Conservation (phyloP, 2,888 invertebrate genomes). For the Hypolimnas misippus region DNA sequence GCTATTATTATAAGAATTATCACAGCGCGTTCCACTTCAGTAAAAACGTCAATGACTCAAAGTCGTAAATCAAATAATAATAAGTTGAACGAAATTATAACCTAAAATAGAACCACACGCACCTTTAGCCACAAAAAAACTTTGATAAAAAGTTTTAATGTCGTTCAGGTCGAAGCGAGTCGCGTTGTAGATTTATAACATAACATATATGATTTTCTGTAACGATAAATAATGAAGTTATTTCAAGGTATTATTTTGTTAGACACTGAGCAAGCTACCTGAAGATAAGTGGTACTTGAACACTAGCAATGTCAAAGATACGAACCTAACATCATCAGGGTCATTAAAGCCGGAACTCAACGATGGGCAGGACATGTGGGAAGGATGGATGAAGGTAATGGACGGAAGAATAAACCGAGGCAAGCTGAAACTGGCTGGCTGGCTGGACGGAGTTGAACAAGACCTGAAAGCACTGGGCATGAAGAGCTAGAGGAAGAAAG, state of each 20-base stretch:
- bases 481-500: too few species aligned
- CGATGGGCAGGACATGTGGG: too few species aligned
- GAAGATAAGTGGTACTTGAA: neutral
- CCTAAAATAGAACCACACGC: conserved; percentile 17
- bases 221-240: neutral
- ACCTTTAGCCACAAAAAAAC: conserved; percentile 36
- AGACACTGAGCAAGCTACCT: neutral
- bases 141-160: conserved; percentile 39
- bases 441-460: too few species aligned
- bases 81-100: neutral
- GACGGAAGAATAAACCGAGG: too few species aligned
- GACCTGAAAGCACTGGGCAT: too few species aligned
- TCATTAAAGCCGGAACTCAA: too few species aligned
- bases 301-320: neutral
- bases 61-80: conserved; percentile 25
- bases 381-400: too few species aligned
- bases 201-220: conserved; percentile 5
- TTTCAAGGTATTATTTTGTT: neutral
- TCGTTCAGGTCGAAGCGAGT: conserved; percentile 18
- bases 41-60: conserved; percentile 10
- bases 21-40: neutral
- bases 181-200: conserved; percentile 3
- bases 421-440: too few species aligned
- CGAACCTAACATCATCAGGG: neutral
- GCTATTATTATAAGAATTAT: conserved; percentile 12